Evolutionary conservation across 2,113 vertebrate genomes (phyloP).

Genomic region (Melanerpes formicivorus): DNA sequence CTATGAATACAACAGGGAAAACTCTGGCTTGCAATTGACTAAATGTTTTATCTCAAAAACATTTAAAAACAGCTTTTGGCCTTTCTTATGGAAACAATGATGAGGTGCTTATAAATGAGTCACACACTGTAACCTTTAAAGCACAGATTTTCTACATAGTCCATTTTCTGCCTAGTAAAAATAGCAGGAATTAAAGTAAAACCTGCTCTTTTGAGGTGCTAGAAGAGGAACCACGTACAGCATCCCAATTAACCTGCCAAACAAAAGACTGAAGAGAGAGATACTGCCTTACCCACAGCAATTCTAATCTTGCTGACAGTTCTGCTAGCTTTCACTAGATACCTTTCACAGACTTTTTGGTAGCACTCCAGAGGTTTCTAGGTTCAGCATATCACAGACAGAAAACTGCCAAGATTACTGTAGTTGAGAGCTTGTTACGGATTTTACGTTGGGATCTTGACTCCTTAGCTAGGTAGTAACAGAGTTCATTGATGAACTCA

Average conservation of each 20-base stretch:
- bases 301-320: background rate
- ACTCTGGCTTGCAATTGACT: background rate
- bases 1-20: rapidly evolving
- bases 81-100: background rate
- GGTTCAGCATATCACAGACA: background rate
- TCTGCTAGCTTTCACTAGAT: background rate
- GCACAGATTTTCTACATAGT: background rate
- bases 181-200: background rate
- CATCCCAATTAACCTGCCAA: background rate
- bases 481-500: background rate
- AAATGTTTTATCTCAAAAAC: background rate
- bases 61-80: background rate
- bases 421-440: background rate
- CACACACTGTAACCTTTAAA: background rate
- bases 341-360: background rate
- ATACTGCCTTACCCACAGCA: background rate
- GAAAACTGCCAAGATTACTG: background rate
- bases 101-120: background rate
- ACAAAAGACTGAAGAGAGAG: background rate
- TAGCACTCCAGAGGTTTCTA: background rate
- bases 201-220: background rate
- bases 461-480: background rate
- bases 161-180: background rate
- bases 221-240: background rate
- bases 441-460: background rate